Conservation (phyloP, 2,113 vertebrate species). For the Trogon surrucura region DNA sequence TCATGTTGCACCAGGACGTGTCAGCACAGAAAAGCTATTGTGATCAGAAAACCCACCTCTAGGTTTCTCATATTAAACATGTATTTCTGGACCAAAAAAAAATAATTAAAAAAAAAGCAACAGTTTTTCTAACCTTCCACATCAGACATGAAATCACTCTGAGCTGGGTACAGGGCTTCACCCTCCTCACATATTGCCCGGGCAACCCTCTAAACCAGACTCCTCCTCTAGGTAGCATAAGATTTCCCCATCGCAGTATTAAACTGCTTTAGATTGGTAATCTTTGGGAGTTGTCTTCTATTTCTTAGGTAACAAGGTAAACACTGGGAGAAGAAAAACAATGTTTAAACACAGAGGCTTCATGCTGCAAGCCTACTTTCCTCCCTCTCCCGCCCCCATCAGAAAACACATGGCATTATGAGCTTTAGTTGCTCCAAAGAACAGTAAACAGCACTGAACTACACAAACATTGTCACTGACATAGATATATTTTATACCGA, state of each 20-base stretch:
- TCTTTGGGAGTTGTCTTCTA: background rate
- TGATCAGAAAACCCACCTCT: background rate
- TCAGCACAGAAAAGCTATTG: background rate
- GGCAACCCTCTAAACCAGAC: background rate
- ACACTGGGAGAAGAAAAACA: background rate
- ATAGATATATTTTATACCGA: background rate
- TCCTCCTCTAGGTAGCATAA: rapidly evolving
- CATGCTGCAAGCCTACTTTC: background rate
- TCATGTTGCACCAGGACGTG: background rate
- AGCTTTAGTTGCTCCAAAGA: background rate
- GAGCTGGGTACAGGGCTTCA: background rate
- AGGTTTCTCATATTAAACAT: background rate
- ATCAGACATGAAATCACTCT: background rate
- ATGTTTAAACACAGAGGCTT: background rate
- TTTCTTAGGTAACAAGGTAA: background rate
- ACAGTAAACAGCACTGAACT: background rate
- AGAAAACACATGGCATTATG: slow-evolving; percentile 70
- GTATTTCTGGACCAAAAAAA: background rate
- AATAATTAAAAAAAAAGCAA: no score
- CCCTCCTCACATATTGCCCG: rapidly evolving
- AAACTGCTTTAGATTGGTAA: background rate
- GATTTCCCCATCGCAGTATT: background rate
- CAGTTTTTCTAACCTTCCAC: background rate
- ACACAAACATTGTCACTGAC: background rate
- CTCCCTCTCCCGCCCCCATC: background rate